Evolutionary conservation across 2,113 vertebrate genomes (phyloP).

Genomic region (Callaeas wilsoni): DNA sequence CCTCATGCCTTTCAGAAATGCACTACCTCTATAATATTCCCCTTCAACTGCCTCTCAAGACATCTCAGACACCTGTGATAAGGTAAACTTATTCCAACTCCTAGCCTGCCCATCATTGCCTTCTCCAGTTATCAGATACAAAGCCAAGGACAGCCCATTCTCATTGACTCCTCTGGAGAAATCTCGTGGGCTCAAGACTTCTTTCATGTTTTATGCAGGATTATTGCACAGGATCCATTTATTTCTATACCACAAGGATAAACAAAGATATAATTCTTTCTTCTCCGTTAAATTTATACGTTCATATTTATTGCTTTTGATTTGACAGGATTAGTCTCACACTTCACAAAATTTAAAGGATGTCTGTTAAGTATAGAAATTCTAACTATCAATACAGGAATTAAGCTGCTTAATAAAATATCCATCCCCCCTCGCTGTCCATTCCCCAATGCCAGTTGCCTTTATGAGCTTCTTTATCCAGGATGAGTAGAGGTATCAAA

Average conservation of each 20-base stretch:
- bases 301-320: not conserved
- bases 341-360: constrained; percentile 30
- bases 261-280: constrained; percentile 8
- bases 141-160: not conserved
- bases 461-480: not conserved
- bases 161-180: not conserved
- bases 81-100: not conserved
- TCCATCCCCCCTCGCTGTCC: not conserved
- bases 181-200: not conserved
- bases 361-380: not conserved
- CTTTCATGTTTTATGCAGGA: not conserved
- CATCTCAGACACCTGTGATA: not conserved
- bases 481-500: not conserved
- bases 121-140: not conserved
- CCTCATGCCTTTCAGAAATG: not conserved
- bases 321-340: constrained; percentile 4
- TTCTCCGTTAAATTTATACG: not conserved
- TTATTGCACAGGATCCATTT: not conserved
- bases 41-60: not conserved
- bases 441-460: not conserved
- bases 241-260: not conserved
- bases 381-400: not conserved
- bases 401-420: not conserved
- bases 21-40: not conserved
- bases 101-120: not conserved